A percentile compares a stretch with the other conserved stretches of the same genome.
Evolutionary conservation across 2,113 vertebrate genomes (phyloP).

Genomic region (Phalacrocorax carbo): DNA sequence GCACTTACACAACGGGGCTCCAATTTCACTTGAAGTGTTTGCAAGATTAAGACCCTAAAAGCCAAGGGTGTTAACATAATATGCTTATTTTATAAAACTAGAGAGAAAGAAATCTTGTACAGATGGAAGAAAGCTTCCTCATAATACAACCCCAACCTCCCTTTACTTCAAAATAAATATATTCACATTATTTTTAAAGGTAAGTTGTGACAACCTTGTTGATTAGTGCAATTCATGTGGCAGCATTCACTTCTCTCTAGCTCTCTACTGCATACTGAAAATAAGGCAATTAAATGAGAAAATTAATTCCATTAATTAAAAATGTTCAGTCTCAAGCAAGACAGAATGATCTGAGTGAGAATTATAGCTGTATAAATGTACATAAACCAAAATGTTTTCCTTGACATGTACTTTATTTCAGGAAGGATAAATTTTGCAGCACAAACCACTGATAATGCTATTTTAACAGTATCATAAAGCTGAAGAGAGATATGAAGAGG

Average conservation of each 20-base stretch:
- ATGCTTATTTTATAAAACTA: background rate
- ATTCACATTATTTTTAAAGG: constrained; percentile 59
- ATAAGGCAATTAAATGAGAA: constrained; percentile 64
- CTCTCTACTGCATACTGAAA: constrained; percentile 56
- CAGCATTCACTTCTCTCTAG: constrained; percentile 37
- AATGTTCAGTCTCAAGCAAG: constrained; percentile 53
- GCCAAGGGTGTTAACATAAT: background rate
- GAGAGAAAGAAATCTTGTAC: background rate
- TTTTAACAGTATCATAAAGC: background rate
- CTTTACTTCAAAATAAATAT: constrained; percentile 38
- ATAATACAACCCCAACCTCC: background rate
- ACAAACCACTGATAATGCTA: background rate
- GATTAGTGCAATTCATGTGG: constrained; percentile 64
- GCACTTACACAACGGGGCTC: background rate
- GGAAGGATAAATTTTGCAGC: constrained; percentile 15
- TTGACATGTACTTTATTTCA: constrained; percentile 24
- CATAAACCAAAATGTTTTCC: constrained; percentile 29
- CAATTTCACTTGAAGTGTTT: background rate
- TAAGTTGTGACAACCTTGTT: constrained; percentile 66
- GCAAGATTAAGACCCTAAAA: constrained; percentile 18
- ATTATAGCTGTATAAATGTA: constrained; percentile 29
- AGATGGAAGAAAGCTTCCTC: background rate
- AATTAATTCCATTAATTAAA: constrained; percentile 69
- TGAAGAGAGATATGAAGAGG: background rate
- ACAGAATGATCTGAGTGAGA: constrained; percentile 23